Base-by-base conservation (phyloP, 2,888 invertebrate species). In the Theretra japonica region DNA sequence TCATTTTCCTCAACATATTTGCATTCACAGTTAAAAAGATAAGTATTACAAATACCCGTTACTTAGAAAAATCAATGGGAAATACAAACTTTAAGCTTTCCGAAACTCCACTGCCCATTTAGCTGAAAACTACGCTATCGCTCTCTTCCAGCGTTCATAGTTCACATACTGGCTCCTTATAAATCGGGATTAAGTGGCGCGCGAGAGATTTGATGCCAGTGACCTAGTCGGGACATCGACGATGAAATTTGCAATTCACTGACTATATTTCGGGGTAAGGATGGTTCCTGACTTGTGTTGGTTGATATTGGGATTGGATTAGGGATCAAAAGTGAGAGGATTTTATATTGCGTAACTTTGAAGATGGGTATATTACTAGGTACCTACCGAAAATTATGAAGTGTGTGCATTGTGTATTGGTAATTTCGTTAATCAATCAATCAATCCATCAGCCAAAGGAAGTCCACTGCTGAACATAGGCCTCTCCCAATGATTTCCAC, bases 141-240 rank as follows among this genome's bases (percentile, higher is more conserved):
- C 53, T 53, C 53, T n/a, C n/a, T 41, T 15, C 17, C 53, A 17
- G 53, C n/a, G 19, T 17, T 5, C 5, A 53, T 23, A 23, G 11
- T 57, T 23, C 23, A 57, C 57, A 21, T 23, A 23, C 15, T 30
- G 21, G n/a, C n/a, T 11, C 21, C 21, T 6, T 60, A 30, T 62
- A 33, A 19, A 62, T 62, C 62, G 21, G 62, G 41, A 62, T 62
- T 62, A 65, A 41, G 62, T 65, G 62, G 62, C 41, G 62, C 33
- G 62, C 15, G 41, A 60, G 60, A 60, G 60, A 60, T 65, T 65
- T 65, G 62, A 65, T 21, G 62, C 41, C 62, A 23, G 21, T 21
- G 41, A 41, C 62, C 41, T 21, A 21, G 30, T 21, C 30, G n/a
- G 60, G 19, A 17, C 62, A 17, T 53, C 17, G 62, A 65, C 62